Evolutionary conservation across 2,888 invertebrate genomes (phyloP), one percentile per base, ranked within the genome.

Genomic region (Pseudolycoriella hygida): DNA sequence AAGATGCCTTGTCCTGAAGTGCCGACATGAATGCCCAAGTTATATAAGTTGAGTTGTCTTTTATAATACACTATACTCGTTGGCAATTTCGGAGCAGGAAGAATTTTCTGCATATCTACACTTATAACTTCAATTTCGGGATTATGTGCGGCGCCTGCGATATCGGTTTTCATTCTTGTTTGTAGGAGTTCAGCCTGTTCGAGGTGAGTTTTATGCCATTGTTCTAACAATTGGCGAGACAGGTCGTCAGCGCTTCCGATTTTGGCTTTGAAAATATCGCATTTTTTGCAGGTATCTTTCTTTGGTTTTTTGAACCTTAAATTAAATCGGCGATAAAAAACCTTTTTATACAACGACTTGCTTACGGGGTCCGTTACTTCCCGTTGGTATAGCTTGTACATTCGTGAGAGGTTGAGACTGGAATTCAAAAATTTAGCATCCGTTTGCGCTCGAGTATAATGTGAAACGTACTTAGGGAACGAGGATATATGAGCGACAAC

Each of bases 1-100:
- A 43, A 32, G 4, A n/a, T 18, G 2, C 12, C 31, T n/a, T 18
- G 30, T 3, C 17, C 11, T 1, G 31, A n/a, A 2, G 8, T 18
- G 31, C 34, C 32, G 17, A 32, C 32, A 17, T 18, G 19, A 8
- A 43, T 34, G 12, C 43, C 31, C 2, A 43, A 15, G n/a, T 43
- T 43, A 8, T 34, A 43, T 2, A 17, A 2, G 15, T 31, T 31
- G 5, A 42, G 12, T 17, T 42, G 42, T 2, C 42, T 5, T 11
- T 25, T 19, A 34, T 43, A 43, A 18, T 17, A 43, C 18, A 32
- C 43, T 32, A 32, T 18, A 11, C 34, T 32, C 2, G 43, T 34
- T 11, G 31, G n/a, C 3, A 43, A 32, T 2, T 8, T 32, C 1
- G 43, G 43, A 3, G 31, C 3, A 12, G 25, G 30, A n/a, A n/a